phyloP scores from a whole-genome alignment of 2,797 vertebrate genomes.

The Thamnophis elegans region DNA sequence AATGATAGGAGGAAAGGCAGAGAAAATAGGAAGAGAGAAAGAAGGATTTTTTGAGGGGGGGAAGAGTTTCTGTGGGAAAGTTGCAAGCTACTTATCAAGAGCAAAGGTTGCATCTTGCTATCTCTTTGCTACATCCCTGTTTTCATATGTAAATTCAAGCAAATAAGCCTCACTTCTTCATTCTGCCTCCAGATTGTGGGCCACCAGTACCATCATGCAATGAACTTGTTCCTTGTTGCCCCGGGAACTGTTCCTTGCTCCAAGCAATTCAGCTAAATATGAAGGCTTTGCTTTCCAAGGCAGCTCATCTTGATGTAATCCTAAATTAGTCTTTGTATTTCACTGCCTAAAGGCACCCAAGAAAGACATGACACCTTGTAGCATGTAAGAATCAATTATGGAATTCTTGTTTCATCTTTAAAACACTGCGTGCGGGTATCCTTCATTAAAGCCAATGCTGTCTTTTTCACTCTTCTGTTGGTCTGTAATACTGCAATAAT shows the following conservation, averaged over 20 bases:
- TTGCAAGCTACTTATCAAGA: neutral
- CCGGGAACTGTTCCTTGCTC: neutral
- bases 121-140: neutral
- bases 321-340: conserved; percentile 7
- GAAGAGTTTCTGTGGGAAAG: neutral
- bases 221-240: neutral
- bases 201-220: neutral
- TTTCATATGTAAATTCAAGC: conserved; percentile 27
- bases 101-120: neutral
- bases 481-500: conserved; percentile 29
- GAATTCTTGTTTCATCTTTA: conserved; percentile 25
- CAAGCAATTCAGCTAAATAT: neutral
- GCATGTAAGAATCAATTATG: conserved; percentile 19
- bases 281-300: neutral
- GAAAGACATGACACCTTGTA: conserved; percentile 27
- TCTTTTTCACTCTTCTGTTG: conserved; percentile 13
- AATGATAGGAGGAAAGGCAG: neutral
- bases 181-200: neutral
- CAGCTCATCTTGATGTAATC: neutral
- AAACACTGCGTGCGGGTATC: neutral
- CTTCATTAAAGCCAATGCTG: conserved; percentile 33
- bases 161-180: neutral
- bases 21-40: too few relatives aligned
- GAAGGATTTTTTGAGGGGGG: neutral
- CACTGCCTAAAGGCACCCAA: neutral